A percentile compares a stretch with the other conserved stretches of the same genome.
phyloP scores from a whole-genome alignment of 2,797 vertebrate genomes.

The Anas capensis region DNA sequence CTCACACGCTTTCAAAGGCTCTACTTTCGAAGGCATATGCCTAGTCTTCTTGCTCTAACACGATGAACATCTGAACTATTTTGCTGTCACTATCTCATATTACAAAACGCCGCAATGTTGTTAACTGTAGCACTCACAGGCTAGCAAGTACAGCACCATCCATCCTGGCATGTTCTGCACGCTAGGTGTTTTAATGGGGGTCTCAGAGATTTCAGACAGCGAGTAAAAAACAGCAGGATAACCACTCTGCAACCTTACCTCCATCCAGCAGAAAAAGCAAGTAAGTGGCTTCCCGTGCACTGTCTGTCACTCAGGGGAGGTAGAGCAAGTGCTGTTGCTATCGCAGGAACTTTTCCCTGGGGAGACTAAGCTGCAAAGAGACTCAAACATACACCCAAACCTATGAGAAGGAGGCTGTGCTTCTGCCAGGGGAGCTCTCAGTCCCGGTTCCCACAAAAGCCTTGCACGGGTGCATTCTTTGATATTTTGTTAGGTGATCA shows the following conservation, averaged over 20 bases:
- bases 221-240: background rate
- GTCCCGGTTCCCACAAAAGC: background rate
- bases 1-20: background rate
- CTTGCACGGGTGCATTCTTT: background rate
- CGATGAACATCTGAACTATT: slow-evolving; percentile 25
- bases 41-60: background rate
- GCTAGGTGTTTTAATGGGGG: background rate
- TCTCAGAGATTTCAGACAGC: background rate
- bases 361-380: background rate
- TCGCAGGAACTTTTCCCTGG: background rate
- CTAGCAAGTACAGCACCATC: background rate
- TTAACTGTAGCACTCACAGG: background rate
- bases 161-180: background rate
- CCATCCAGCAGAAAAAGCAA: background rate
- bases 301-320: background rate
- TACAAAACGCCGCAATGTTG: background rate
- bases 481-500: background rate
- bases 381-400: background rate
- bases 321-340: background rate
- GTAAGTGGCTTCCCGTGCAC: background rate
- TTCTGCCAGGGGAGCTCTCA: background rate
- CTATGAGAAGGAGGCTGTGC: background rate
- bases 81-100: background rate
- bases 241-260: background rate
- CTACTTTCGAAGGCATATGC: background rate